Conservation (phyloP, 2,797 vertebrate species). For the Prionace glauca region DNA sequence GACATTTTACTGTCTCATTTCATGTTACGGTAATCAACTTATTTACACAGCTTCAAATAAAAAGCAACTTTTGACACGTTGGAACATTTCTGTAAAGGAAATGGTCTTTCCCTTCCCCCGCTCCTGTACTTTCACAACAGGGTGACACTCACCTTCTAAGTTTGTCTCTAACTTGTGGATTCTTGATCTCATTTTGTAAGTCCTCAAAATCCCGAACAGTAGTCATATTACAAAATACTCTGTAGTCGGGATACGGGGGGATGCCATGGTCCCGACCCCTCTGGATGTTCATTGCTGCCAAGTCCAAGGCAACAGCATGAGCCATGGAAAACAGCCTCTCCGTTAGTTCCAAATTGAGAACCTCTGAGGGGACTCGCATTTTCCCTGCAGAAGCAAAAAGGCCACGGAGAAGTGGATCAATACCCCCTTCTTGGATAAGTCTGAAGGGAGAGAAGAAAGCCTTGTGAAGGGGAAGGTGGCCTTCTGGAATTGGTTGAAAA, state of each 20-base stretch:
- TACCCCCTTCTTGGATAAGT: slow-evolving; percentile 39
- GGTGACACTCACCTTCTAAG: slow-evolving; percentile 32
- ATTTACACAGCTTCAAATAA: background rate
- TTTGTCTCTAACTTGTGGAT: slow-evolving; percentile 39
- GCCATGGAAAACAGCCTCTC: slow-evolving; percentile 39
- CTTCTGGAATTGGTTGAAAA: slow-evolving; percentile 39
- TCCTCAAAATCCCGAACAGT: slow-evolving; percentile 36
- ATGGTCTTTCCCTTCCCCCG: background rate
- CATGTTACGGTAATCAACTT: too few species aligned
- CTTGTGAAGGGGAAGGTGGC: slow-evolving; percentile 39
- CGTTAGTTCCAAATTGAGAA: slow-evolving; percentile 37
- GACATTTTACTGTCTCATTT: background rate
- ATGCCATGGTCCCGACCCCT: slow-evolving; percentile 39
- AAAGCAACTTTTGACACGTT: background rate
- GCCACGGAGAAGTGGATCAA: slow-evolving; percentile 39
- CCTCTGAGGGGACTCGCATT: slow-evolving; percentile 37
- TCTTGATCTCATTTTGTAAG: slow-evolving; percentile 39
- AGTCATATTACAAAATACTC: slow-evolving; percentile 39
- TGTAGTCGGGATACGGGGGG: slow-evolving; percentile 35
- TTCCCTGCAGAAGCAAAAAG: slow-evolving; percentile 38
- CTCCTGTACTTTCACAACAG: background rate
- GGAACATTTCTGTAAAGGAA: background rate
- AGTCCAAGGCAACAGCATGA: slow-evolving; percentile 37
- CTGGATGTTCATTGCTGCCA: slow-evolving; percentile 40
- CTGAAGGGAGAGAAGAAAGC: slow-evolving; percentile 40